These are phyloP conservation scores for Ametastegia equiseti DNA, from an alignment of 2,888 invertebrate genomes.

Conservation along the genomic window DNA sequence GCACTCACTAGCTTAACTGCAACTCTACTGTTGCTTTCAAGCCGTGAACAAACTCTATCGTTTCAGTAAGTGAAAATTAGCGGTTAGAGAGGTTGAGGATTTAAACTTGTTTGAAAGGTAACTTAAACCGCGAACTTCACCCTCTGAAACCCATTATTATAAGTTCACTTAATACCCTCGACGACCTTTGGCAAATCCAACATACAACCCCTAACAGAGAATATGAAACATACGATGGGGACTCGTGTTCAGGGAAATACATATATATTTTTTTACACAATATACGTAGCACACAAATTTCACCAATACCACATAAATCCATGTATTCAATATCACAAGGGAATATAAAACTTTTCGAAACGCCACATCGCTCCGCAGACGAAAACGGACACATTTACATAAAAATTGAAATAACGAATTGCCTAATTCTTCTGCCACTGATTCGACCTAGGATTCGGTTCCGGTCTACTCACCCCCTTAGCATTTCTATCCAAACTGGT, in stretches of 20 bases:
- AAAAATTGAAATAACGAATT: background rate
- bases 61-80: conserved; percentile 37
- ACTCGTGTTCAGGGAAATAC: too few relatives aligned
- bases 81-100: background rate
- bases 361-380: too few relatives aligned
- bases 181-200: background rate
- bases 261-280: background rate
- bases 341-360: background rate
- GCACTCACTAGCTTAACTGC: conserved; percentile 35
- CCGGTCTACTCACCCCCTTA: conserved; percentile 68
- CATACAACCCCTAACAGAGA: background rate
- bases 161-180: background rate
- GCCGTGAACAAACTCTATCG: conserved; percentile 30
- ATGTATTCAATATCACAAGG: background rate
- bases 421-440: conserved; percentile 35
- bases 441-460: conserved; percentile 34
- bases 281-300: background rate
- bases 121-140: background rate
- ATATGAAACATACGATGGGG: background rate
- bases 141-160: background rate
- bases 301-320: background rate
- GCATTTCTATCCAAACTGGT: conserved; percentile 63
- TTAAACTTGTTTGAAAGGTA: conserved; percentile 5
- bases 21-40: conserved; percentile 42
- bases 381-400: too few relatives aligned